Conservation (phyloP, 2,797 vertebrate species). For the Fratercula arctica region DNA sequence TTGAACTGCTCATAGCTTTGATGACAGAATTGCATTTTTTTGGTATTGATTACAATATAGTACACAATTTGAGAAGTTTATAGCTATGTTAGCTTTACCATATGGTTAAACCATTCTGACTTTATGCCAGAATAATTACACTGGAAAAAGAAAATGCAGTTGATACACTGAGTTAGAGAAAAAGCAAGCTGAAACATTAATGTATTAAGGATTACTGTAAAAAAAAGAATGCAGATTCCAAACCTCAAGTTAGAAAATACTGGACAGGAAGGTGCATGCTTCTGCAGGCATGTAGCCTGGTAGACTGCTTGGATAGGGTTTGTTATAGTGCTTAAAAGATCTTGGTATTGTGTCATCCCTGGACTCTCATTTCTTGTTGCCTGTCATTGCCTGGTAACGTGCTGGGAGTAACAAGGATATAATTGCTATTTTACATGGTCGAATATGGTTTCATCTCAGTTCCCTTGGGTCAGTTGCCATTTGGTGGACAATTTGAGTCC, state of each 20-base stretch:
- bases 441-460: background rate
- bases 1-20: background rate
- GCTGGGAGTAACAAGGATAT: background rate
- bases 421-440: background rate
- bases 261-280: background rate
- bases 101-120: background rate
- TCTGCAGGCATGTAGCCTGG: background rate
- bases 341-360: background rate
- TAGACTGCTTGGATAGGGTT: background rate
- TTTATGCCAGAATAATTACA: background rate
- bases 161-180: background rate
- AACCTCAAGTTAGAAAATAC: background rate
- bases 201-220: background rate
- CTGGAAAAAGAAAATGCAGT: background rate
- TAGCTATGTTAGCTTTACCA: background rate
- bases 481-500: background rate
- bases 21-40: background rate
- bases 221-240: background rate
- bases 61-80: background rate
- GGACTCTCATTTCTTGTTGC: background rate
- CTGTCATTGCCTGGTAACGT: background rate
- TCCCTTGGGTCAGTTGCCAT: background rate
- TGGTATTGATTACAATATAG: background rate
- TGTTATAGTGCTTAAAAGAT: accelerated
- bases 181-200: background rate